phyloP scores from a whole-genome alignment of 2,797 vertebrate genomes.

The Percopsis omiscomaycus region DNA sequence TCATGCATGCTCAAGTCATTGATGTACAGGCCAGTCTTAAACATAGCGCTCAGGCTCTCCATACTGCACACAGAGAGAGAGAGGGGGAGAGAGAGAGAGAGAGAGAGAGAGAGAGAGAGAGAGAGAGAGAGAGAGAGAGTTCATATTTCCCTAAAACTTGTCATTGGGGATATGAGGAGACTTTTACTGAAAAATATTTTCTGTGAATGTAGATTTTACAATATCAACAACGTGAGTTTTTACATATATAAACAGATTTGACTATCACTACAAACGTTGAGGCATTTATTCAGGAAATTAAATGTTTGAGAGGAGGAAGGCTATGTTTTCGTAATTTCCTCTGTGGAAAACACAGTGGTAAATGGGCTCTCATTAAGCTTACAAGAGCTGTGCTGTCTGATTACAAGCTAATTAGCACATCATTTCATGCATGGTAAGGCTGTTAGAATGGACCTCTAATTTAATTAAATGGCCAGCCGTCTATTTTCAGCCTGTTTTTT shows the following conservation, averaged over 20 bases:
- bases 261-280: slow-evolving; percentile 38
- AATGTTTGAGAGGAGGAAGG: slow-evolving; percentile 59
- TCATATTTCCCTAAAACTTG: not conserved
- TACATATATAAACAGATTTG: slow-evolving; percentile 27
- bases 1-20: slow-evolving; percentile 83
- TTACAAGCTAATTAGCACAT: slow-evolving; percentile 78
- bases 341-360: slow-evolving; percentile 71
- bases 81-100: slow-evolving; percentile 20
- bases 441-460: slow-evolving; percentile 64
- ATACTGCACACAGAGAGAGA: slow-evolving; percentile 63
- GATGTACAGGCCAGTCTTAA: slow-evolving; percentile 78
- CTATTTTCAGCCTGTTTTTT: slow-evolving; percentile 64
- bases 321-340: slow-evolving; percentile 68
- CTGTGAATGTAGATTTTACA: too few relatives aligned
- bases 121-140: not conserved
- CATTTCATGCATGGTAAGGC: slow-evolving; percentile 76
- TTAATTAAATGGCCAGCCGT: slow-evolving; percentile 71
- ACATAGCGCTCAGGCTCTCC: slow-evolving; percentile 80
- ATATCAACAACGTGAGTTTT: too few relatives aligned
- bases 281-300: slow-evolving; percentile 52
- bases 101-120: slow-evolving; percentile 1
- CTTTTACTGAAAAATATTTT: too few relatives aligned
- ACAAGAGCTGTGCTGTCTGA: slow-evolving; percentile 77
- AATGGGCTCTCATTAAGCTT: slow-evolving; percentile 74
- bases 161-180: not conserved